A percentile compares a stretch with the other conserved stretches of the same genome.
Evolutionary conservation across 2,113 vertebrate species (phyloP).

Genomic region (Tachycineta bicolor): DNA sequence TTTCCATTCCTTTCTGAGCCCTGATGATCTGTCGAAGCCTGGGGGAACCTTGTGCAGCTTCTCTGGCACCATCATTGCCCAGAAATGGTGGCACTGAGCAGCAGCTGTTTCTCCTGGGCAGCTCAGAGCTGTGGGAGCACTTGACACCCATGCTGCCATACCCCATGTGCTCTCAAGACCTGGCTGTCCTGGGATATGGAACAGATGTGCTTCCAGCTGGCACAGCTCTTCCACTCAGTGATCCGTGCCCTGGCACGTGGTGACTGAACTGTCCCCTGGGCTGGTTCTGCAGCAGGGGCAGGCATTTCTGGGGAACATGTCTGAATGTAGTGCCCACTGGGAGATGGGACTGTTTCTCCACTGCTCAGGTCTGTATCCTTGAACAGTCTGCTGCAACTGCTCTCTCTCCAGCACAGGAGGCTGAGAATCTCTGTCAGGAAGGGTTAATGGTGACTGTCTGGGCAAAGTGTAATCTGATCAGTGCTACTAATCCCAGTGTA

Average conservation of each 20-base stretch:
- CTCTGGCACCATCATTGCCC: fast-evolving
- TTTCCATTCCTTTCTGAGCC: neutral
- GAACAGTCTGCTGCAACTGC: neutral
- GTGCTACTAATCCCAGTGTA: neutral
- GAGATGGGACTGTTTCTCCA: neutral
- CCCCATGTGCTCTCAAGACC: fast-evolving
- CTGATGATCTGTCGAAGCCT: fast-evolving
- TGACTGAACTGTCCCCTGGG: neutral
- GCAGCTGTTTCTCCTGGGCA: neutral
- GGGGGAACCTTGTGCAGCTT: neutral
- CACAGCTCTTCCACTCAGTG: neutral
- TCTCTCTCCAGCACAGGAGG: neutral
- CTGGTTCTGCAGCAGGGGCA: neutral
- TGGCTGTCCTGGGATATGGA: fast-evolving
- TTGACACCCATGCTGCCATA: fast-evolving
- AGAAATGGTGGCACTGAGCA: neutral
- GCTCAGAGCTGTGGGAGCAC: neutral
- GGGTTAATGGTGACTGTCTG: neutral
- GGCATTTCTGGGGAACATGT: neutral
- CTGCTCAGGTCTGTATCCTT: neutral
- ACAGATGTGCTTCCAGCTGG: neutral
- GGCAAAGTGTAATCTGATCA: neutral
- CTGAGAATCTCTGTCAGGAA: neutral
- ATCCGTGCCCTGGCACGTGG: fast-evolving
- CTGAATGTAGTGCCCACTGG: neutral